phyloP scores from a whole-genome alignment of 2,888 invertebrate species.

The Orthosia cruda region DNA sequence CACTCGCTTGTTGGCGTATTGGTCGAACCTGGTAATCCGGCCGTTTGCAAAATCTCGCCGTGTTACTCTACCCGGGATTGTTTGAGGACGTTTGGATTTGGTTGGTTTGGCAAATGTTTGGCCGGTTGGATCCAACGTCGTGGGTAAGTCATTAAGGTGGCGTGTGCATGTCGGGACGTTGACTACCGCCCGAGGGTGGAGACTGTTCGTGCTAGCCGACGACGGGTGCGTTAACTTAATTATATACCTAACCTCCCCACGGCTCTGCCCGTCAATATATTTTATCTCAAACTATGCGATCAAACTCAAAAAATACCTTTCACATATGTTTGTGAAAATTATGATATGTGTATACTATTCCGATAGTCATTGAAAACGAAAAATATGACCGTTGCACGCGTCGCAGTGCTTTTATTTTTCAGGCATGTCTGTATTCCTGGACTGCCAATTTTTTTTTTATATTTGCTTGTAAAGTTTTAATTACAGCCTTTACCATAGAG shows the following conservation, averaged over 20 bases:
- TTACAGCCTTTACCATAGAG: not conserved
- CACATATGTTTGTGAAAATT: slow-evolving; percentile 20
- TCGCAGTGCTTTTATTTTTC: slow-evolving; percentile 11
- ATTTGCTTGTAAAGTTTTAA: slow-evolving; percentile 14
- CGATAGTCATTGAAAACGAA: not conserved
- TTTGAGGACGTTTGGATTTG: slow-evolving; percentile 69
- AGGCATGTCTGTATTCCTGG: not conserved
- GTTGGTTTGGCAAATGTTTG: slow-evolving; percentile 76
- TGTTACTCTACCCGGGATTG: slow-evolving; percentile 56
- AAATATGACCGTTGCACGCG: not conserved
- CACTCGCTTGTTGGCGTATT: slow-evolving; percentile 86
- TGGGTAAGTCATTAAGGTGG: slow-evolving; percentile 85
- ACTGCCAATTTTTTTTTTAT: slow-evolving; percentile 16
- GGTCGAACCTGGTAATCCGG: slow-evolving; percentile 85
- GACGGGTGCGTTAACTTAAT: slow-evolving; percentile 83
- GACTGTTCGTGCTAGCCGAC: slow-evolving; percentile 75
- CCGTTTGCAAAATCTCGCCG: slow-evolving; percentile 76
- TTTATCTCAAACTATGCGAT: slow-evolving; percentile 58
- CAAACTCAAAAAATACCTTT: slow-evolving; percentile 47
- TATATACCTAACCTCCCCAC: slow-evolving; percentile 74
- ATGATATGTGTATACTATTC: slow-evolving; percentile 1
- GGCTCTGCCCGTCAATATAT: slow-evolving; percentile 64
- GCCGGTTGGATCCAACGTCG: slow-evolving; percentile 74
- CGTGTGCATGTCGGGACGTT: slow-evolving; percentile 82
- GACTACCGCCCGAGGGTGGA: slow-evolving; percentile 77